Evolutionary conservation across 2,113 vertebrate species (phyloP).

Genomic region (Paradisaea rubra): DNA sequence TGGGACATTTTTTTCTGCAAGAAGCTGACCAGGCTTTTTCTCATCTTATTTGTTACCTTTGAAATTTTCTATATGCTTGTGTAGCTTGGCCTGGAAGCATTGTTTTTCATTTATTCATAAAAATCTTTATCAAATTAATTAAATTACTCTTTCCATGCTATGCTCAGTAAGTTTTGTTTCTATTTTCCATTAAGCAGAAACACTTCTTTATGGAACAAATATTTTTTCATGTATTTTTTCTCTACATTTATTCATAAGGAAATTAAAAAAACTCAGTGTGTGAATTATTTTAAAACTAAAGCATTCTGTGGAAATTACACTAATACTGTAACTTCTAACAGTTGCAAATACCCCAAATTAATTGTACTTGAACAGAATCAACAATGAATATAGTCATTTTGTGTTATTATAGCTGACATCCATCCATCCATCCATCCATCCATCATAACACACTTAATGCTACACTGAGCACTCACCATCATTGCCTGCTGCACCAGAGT

Average conservation of each 20-base stretch:
- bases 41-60: background rate
- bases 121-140: background rate
- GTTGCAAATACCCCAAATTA: background rate
- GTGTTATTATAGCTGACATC: background rate
- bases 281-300: background rate
- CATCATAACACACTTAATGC: background rate
- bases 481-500: slow-evolving; percentile 96
- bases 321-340: background rate
- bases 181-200: background rate
- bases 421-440: background rate
- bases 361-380: background rate
- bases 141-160: background rate
- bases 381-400: background rate
- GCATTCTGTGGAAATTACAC: background rate
- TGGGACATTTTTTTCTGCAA: background rate
- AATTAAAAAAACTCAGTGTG: background rate
- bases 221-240: background rate
- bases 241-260: background rate
- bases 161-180: background rate
- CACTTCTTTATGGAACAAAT: background rate
- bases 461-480: slow-evolving; percentile 79
- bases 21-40: background rate
- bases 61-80: background rate
- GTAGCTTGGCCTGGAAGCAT: background rate
- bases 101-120: background rate